Percentiles rank a stretch among this genome's conserved stretches.
Conservation (phyloP, 2,113 vertebrate species). For the Coryphaenoides rupestris region DNA sequence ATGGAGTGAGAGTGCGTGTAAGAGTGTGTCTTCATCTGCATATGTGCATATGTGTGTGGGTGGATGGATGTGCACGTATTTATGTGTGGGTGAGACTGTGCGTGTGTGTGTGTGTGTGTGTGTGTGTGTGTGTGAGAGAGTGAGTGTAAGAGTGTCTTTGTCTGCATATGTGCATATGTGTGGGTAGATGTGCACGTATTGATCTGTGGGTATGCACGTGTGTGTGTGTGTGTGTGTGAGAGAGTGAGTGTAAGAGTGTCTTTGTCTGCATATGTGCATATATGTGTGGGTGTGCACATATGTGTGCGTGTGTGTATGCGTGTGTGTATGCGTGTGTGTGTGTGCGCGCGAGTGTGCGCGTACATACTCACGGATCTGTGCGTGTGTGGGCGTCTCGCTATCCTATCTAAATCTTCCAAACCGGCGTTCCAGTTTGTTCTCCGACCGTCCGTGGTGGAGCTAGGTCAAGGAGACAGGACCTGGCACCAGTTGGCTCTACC, state of each 20-base stretch:
- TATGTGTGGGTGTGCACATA: not conserved
- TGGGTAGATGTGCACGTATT: too few relatives aligned
- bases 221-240: not conserved
- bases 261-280: not conserved
- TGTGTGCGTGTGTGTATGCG: not conserved
- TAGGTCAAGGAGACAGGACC: constrained; percentile 30
- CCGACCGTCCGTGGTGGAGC: constrained; percentile 20
- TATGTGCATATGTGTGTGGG: too few relatives aligned
- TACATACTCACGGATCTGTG: not conserved
- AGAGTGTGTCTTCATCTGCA: too few relatives aligned
- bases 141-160: not conserved
- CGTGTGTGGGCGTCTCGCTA: not conserved
- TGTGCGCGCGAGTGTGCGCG: not conserved
- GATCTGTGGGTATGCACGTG: too few relatives aligned
- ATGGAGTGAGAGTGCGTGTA: too few relatives aligned
- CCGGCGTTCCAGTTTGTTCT: constrained; percentile 3
- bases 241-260: not conserved
- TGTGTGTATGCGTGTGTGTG: not conserved
- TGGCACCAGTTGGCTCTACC: constrained; percentile 45
- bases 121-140: not conserved
- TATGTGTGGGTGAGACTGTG: too few relatives aligned
- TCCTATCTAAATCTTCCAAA: not conserved
- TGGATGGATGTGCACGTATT: too few relatives aligned
- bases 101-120: too few relatives aligned
- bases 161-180: not conserved